Conservation (phyloP, 2,888 invertebrate genomes). For the Parelbella ahira region DNA sequence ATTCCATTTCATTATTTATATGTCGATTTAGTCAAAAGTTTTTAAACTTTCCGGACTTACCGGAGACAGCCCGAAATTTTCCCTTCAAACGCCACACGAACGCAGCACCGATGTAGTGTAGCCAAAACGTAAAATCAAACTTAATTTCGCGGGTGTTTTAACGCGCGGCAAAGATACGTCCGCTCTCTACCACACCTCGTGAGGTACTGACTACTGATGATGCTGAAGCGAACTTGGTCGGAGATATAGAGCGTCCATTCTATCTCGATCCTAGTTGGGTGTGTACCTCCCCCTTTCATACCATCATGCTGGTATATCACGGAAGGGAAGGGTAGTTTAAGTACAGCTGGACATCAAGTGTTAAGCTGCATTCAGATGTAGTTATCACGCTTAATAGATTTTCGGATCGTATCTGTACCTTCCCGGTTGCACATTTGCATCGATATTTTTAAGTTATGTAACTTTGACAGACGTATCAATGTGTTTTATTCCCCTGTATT, state of each 20-base stretch:
- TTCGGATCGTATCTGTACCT: constrained; percentile 10
- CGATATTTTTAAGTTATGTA: too few species aligned
- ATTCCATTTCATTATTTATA: too few species aligned
- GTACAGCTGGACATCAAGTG: constrained; percentile 6
- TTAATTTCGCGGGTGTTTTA: constrained; percentile 16
- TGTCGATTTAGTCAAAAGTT: too few species aligned
- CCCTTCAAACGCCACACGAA: constrained; percentile 2
- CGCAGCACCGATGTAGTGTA: not conserved
- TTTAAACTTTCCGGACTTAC: constrained; percentile 10
- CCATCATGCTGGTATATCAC: too few species aligned
- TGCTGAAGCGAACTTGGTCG: not conserved
- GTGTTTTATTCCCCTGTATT: too few species aligned
- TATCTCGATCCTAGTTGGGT: constrained; percentile 1
- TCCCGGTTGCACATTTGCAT: too few species aligned
- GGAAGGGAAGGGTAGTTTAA: not conserved
- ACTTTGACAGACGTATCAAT: too few species aligned
- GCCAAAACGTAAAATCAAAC: constrained; percentile 16
- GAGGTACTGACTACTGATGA: constrained; percentile 11
- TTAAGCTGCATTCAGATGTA: constrained; percentile 18
- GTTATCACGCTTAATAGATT: constrained; percentile 11
- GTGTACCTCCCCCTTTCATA: not conserved
- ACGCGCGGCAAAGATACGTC: constrained; percentile 2
- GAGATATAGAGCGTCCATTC: constrained; percentile 8
- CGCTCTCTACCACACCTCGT: constrained; percentile 8
- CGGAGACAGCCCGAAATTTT: not conserved